These are phyloP conservation scores for Zenarchopterus dispar DNA, from an alignment of 2,797 vertebrate species.

Conservation along the genomic window DNA sequence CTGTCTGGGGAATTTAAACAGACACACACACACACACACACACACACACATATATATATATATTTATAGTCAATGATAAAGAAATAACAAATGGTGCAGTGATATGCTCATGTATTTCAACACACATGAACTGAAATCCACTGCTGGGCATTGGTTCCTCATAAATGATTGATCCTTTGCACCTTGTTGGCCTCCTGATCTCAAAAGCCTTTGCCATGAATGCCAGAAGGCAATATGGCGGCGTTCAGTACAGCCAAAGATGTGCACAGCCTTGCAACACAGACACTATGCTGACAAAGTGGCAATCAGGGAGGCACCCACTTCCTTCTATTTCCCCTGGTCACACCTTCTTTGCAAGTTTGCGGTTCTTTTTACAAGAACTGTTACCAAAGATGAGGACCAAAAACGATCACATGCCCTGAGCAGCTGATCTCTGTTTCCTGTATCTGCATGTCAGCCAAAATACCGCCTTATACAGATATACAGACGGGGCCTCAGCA, in stretches of 20 bases:
- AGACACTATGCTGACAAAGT: slow-evolving; percentile 65
- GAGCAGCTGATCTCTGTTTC: slow-evolving; percentile 83
- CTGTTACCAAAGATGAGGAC: slow-evolving; percentile 78
- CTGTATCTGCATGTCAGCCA: slow-evolving; percentile 79
- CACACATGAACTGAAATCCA: background rate
- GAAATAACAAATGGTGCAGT: too few species aligned
- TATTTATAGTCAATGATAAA: too few species aligned
- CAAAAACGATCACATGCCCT: slow-evolving; percentile 76
- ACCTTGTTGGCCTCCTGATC: slow-evolving; percentile 40
- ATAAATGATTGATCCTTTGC: slow-evolving; percentile 8
- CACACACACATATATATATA: too few species aligned
- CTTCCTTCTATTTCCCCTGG: slow-evolving; percentile 81
- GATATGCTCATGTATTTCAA: background rate
- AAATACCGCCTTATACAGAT: slow-evolving; percentile 78
- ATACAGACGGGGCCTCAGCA: slow-evolving; percentile 55
- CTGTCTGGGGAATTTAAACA: background rate
- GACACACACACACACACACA: too few species aligned
- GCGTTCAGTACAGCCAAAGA: slow-evolving; percentile 11
- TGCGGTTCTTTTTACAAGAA: slow-evolving; percentile 83
- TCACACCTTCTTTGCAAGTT: slow-evolving; percentile 75
- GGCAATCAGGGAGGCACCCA: slow-evolving; percentile 67
- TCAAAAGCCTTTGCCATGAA: slow-evolving; percentile 17
- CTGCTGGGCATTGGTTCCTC: background rate
- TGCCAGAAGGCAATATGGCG: slow-evolving; percentile 6
- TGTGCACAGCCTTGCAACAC: slow-evolving; percentile 73